Evolutionary conservation across 2,888 invertebrate genomes (phyloP), one percentile per base, ranked within the genome.

Genomic region (Dryadula phaetusa): DNA sequence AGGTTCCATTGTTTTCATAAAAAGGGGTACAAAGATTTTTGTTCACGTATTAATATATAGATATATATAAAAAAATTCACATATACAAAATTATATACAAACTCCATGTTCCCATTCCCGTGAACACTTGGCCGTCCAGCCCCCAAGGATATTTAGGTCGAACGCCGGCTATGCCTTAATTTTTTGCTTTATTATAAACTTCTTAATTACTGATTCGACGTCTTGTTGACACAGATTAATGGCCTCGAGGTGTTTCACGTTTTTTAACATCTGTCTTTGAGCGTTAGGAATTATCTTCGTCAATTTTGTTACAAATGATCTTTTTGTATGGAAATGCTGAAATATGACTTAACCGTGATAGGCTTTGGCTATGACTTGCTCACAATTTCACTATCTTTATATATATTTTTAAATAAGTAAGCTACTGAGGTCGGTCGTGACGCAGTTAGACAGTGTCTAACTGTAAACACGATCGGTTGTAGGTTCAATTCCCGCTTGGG

Each of bases 131-230:
- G 28, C 64, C 67, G 12, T 12, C 12, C 10, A 44, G 47, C 60
- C 7, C 62, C 44, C 52, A 47, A 64, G 60, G 67, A 72, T 71
- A 75, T 76, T 73, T 72, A 67, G 74, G 73, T 75, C 74, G 70
- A 58, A 67, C 69, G 64, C 58, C 70, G 62, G 72, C 69, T 69
- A 58, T 73, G 70, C 69, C 70, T 74, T n/a, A 72, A 64, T 75
- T 75, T 76, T 77, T 73, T 74, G 71, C 73, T 74, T 75, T 77
- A 76, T 78, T 74, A 77, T 77, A 74, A 77, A 78, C 74, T 76
- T 76, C 76, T 77, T 78, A 76, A 78, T 77, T 78, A 76, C 72
- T 67, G 72, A 77, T 77, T 78, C 76, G 77, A 78, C 75, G 72
- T 72, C 71, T 70, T 70, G 77, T 74, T 75, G 77, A 77, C 78